Conservation (phyloP, 2,797 vertebrate genomes). For the Botia kubotai region DNA sequence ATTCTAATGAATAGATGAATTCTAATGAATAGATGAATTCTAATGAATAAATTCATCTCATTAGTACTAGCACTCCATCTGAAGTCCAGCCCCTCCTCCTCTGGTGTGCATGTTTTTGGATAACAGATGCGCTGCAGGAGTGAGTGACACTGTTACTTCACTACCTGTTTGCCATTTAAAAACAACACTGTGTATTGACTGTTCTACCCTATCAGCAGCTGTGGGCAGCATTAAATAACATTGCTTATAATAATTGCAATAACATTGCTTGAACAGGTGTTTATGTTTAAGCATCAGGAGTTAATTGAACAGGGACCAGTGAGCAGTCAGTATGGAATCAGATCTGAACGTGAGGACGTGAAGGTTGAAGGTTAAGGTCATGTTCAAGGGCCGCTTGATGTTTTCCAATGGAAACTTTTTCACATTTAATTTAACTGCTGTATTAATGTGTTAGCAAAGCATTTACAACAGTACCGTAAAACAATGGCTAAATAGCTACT, state of each 20-base stretch:
- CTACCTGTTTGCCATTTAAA: conserved; percentile 19
- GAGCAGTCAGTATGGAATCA: neutral
- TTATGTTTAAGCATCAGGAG: too few relatives aligned
- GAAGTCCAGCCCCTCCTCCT: conserved; percentile 21
- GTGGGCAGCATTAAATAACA: neutral
- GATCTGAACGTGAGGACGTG: neutral
- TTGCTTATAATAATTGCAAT: too few relatives aligned
- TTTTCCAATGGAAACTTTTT: neutral
- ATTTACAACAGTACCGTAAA: neutral
- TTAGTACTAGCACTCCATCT: conserved; percentile 64
- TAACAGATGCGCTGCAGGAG: conserved; percentile 17
- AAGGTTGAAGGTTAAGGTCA: neutral
- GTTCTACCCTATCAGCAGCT: conserved; percentile 26
- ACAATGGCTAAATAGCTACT: too few relatives aligned
- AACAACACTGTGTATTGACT: neutral
- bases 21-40: too few relatives aligned
- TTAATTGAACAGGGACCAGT: too few relatives aligned
- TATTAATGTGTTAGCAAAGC: neutral
- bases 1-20: conserved; percentile 57
- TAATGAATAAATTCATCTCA: conserved; percentile 67
- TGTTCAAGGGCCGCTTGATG: neutral
- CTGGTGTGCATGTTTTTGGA: conserved; percentile 36
- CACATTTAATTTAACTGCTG: neutral
- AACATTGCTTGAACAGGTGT: too few relatives aligned
- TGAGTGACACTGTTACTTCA: conserved; percentile 40